Base-by-base conservation (phyloP, 2,113 vertebrate genomes). In the Heteronetta atricapilla region DNA sequence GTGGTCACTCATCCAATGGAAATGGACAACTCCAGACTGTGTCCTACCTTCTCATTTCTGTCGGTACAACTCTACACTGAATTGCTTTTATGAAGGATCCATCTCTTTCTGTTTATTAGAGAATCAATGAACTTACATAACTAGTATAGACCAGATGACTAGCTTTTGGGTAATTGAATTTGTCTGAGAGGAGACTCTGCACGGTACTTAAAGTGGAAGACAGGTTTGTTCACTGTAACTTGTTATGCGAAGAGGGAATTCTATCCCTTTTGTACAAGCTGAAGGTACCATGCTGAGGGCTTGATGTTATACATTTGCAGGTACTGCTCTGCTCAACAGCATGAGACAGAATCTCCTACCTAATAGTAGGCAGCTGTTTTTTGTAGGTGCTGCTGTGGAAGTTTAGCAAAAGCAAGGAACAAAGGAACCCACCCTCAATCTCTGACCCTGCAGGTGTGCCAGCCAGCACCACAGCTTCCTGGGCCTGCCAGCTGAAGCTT, bases 41-140 rank as follows among this genome's bases (percentile, higher is more conserved):
- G 29, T 48, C 26, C 15, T 5, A 9, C 16, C 4, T 72, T 78
- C 50, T 56, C 29, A 4, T 58, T 10, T 36, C 11, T 21, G 8
- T 62, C 5, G 38, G 6, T 46, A 31, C 0, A 0, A 20, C 7
- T 44, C 55, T 25, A n/a, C 10, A 50, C 6, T 2, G 8, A 89
- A 63, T 46, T 75, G 10, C 12, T 89, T 14, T 82, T 72, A 8
- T 3, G 8, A 78, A 10, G 50, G 25, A 28, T 52, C 10, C 6
- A 38, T 14, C 26, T 52, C 12, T 53, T 53, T 52, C 18, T 8
- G 40, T 77, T 70, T 78, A 15, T 29, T 34, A 64, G 34, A 60
- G 33, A 64, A 58, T 14, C 4, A 1, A 5, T 66, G 40, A 69
- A 21, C 13, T 66, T 58, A 6, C 13, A 25, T 44, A 31, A 19